Evolutionary conservation across 30 jellyfish, hydroid and myxozoan genomes (phyloP), one percentile per base, ranked within the genome.

Genomic region (Pelagia noctiluca): DNA sequence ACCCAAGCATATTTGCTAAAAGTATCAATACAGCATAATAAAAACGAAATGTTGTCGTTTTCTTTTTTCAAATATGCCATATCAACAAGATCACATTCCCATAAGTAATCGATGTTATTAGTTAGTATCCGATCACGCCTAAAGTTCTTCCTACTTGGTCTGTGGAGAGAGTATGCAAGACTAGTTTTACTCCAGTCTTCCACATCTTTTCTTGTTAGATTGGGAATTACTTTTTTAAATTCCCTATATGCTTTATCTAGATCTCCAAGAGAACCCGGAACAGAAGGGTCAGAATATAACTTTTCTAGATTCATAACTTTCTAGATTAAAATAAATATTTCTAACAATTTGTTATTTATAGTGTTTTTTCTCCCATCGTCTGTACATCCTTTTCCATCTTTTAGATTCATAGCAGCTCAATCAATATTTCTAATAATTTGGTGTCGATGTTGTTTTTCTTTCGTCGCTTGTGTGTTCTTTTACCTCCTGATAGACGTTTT

Each of bases 1-100:
- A 73, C 90, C 95, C 95, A 85, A 2, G 87, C 82, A 61, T 57
- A 85, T 29, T 72, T 73, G 46, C 78, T 76, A 72, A 85, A 65
- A 1, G 82, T 63, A 50, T 85, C 95, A 26, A 85, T 85, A 35
- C 76, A 49, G 32, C 50, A 29, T 38, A 85, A 22, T 33, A 72
- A 35, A 42, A 22, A 85, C 62, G 84, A 73, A 30, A 76, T 12
- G 22, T 88, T 38, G 26, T 64, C 65, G 64, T 85, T 85, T 18
- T 75, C 64, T 37, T 61, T 37, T 25, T 66, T 63, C 57, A 72
- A 28, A 2, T 74, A 50, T 0, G 84, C 1, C 68, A 73, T 38
- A 61, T 72, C 95, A 7, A 47, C 76, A 19, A 85, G 66, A 62
- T 85, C 89, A 31, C 50, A 25, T 62, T 72, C 83, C 86, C 78